Conservation (phyloP, 2,888 invertebrate species). For the Gari tellinella region DNA sequence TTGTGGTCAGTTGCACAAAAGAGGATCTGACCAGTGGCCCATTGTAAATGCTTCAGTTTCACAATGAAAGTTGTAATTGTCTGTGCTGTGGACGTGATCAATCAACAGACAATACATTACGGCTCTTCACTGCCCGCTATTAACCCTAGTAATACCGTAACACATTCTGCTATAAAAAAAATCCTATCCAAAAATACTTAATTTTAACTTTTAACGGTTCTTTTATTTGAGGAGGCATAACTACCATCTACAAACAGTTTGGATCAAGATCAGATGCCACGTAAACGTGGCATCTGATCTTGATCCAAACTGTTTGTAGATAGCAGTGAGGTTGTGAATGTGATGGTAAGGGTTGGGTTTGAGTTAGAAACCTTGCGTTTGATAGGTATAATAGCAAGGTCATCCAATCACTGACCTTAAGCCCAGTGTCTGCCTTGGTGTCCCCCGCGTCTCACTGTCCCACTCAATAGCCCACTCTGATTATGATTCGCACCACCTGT, state of each 20-base stretch:
- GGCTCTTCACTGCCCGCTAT: slow-evolving; percentile 26
- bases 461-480: slow-evolving; percentile 49
- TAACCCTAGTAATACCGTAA: slow-evolving; percentile 15
- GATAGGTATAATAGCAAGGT: slow-evolving; percentile 62
- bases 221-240: too few species aligned
- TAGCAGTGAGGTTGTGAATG: too few species aligned
- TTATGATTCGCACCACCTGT: slow-evolving; percentile 62
- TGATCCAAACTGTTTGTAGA: too few species aligned
- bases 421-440: too few species aligned
- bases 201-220: too few species aligned
- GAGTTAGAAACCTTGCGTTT: slow-evolving; percentile 51
- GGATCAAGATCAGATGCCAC: too few species aligned
- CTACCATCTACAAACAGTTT: too few species aligned
- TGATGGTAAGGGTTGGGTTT: slow-evolving; percentile 21
- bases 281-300: too few species aligned
- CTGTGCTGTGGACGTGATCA: slow-evolving; percentile 40
- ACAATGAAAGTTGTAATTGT: slow-evolving; percentile 67
- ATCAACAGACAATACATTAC: slow-evolving; percentile 58
- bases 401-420: slow-evolving; percentile 56
- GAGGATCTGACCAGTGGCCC: slow-evolving; percentile 52
- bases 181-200: too few species aligned
- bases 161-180: too few species aligned
- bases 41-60: slow-evolving; percentile 55
- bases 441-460: not conserved
- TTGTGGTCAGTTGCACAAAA: slow-evolving; percentile 64